A percentile compares a stretch with the other conserved stretches of the same genome.
These are phyloP conservation scores for Drosophila neotestacea DNA, from an alignment of 2,888 invertebrate genomes.

Conservation along the genomic window DNA sequence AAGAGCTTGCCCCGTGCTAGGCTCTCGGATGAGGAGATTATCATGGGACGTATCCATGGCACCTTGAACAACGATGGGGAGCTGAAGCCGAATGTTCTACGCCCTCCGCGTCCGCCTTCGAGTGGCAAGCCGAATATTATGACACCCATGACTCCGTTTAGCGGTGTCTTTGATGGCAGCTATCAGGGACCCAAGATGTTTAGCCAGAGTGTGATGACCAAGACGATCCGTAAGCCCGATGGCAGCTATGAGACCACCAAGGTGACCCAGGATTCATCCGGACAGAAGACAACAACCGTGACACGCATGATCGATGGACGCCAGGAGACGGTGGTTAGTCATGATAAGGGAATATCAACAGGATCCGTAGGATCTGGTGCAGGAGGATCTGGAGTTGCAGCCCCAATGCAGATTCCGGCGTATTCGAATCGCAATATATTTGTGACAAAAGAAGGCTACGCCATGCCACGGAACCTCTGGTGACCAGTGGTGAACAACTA, in stretches of 20 bases:
- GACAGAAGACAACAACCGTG: slow-evolving; percentile 87
- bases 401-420: slow-evolving; percentile 8
- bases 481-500: slow-evolving; percentile 84
- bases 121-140: slow-evolving; percentile 76
- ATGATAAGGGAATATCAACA: slow-evolving; percentile 45
- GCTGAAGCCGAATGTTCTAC: slow-evolving; percentile 40
- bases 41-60: slow-evolving; percentile 85
- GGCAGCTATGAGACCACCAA: slow-evolving; percentile 87
- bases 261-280: slow-evolving; percentile 87
- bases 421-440: slow-evolving; percentile 82
- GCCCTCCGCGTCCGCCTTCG: slow-evolving; percentile 69
- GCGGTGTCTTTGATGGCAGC: slow-evolving; percentile 84
- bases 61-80: slow-evolving; percentile 81
- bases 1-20: slow-evolving; percentile 54
- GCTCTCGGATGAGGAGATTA: slow-evolving; percentile 83
- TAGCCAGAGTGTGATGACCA: slow-evolving; percentile 86
- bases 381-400: slow-evolving; percentile 1
- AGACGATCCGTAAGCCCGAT: slow-evolving; percentile 87
- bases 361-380: background rate
- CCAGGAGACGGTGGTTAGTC: slow-evolving; percentile 81
- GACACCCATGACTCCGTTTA: slow-evolving; percentile 81
- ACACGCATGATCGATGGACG: slow-evolving; percentile 84
- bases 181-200: slow-evolving; percentile 85
- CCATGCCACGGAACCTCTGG: slow-evolving; percentile 85
- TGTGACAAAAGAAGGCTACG: slow-evolving; percentile 85